These are phyloP conservation scores for Porphyrio hochstetteri DNA, from an alignment of 2,113 vertebrate genomes.

Conservation along the genomic window DNA sequence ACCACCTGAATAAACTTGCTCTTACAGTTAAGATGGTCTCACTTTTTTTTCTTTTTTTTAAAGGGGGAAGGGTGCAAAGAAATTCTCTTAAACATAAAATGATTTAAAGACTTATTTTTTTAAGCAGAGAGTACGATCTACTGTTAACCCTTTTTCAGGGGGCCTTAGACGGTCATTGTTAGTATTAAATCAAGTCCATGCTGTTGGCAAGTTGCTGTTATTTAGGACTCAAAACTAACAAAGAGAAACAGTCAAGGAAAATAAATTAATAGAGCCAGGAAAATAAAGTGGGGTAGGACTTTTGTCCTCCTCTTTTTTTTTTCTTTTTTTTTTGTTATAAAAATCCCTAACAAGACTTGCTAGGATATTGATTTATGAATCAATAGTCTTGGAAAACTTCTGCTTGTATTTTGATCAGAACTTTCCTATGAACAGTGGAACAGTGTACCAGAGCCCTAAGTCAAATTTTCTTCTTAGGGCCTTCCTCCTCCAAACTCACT, in stretches of 20 bases:
- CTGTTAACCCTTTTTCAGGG: background rate
- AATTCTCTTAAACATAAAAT: constrained; percentile 41
- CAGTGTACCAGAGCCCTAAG: background rate
- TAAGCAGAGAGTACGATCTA: background rate
- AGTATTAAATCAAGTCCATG: constrained; percentile 3
- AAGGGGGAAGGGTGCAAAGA: background rate
- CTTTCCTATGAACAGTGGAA: background rate
- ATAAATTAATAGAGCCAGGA: background rate
- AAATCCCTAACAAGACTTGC: background rate
- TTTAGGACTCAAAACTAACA: constrained; percentile 26
- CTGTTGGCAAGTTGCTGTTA: constrained; percentile 32
- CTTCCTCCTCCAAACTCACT: background rate
- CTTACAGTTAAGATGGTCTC: constrained; percentile 75
- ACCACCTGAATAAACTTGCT: constrained; percentile 90
- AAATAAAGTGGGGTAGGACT: background rate
- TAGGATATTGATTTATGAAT: constrained; percentile 4
- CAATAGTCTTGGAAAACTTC: background rate
- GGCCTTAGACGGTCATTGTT: background rate
- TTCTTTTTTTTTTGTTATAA: rapidly evolving
- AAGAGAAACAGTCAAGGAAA: constrained; percentile 10
- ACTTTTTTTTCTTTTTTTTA: background rate
- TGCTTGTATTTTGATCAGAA: constrained; percentile 6
- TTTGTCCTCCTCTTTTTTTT: background rate
- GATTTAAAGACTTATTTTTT: constrained; percentile 45
- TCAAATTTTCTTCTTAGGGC: background rate